phyloP scores from a whole-genome alignment of 1,140 invertebrate species.

The Helicoverpa armigera region DNA sequence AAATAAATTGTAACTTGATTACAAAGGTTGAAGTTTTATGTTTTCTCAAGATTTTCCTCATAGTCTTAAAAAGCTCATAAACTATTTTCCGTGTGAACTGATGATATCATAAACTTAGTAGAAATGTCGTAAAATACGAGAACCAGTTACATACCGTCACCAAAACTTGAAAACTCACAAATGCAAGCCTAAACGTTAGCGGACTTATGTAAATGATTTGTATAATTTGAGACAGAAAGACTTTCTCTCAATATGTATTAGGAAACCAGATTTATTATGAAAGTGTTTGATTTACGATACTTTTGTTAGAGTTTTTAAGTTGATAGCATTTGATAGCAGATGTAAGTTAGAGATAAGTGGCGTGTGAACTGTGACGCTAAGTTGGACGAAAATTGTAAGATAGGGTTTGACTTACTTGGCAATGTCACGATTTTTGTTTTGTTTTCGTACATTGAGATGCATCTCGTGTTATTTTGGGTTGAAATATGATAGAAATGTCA shows the following conservation, averaged over 20 bases:
- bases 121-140: no score
- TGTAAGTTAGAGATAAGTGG: slow-evolving; percentile 9
- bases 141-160: background rate
- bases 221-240: slow-evolving; percentile 19
- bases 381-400: background rate
- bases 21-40: no score
- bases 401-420: background rate
- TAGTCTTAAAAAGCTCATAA: no score
- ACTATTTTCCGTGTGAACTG: no score
- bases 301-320: slow-evolving; percentile 12
- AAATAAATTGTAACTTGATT: no score
- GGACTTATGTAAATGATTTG: slow-evolving; percentile 34
- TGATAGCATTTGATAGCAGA: slow-evolving; percentile 16
- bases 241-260: slow-evolving; percentile 30
- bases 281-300: slow-evolving; percentile 31
- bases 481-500: background rate
- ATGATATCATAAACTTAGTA: no score
- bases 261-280: slow-evolving; percentile 38
- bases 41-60: no score
- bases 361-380: slow-evolving; percentile 28
- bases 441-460: background rate
- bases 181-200: slow-evolving; percentile 4
- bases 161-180: no score
- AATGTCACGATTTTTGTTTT: background rate
- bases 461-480: background rate